Evolutionary conservation across 1,140 invertebrate genomes (phyloP).

Genomic region (Lutraria rhynchaena): DNA sequence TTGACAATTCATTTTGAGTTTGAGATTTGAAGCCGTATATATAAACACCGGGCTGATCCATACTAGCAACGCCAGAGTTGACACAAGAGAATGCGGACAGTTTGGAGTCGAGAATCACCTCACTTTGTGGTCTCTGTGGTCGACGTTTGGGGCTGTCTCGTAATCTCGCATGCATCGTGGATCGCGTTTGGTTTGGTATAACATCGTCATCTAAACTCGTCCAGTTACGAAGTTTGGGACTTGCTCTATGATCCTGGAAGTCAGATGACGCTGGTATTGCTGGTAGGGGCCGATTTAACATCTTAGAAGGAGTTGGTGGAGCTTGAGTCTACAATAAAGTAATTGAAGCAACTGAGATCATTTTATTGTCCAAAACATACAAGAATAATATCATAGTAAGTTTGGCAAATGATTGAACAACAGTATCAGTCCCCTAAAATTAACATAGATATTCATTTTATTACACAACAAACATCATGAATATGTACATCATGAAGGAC

Average conservation of each 20-base stretch:
- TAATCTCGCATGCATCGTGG: slow-evolving; percentile 27
- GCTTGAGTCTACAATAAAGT: slow-evolving; percentile 49
- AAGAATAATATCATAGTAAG: too few relatives aligned
- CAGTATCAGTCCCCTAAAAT: too few relatives aligned
- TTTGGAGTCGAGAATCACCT: slow-evolving; percentile 64
- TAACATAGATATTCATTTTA: too few relatives aligned
- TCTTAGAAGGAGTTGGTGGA: slow-evolving; percentile 58
- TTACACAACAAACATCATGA: too few relatives aligned
- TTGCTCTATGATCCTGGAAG: slow-evolving; percentile 39
- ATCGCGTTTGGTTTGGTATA: slow-evolving; percentile 51
- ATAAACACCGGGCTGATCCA: slow-evolving; percentile 65
- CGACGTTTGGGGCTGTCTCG: slow-evolving; percentile 64
- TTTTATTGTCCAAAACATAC: too few relatives aligned
- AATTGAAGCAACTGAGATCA: too few relatives aligned
- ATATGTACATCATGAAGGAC: too few relatives aligned
- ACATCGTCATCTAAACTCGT: slow-evolving; percentile 71
- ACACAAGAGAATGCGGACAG: slow-evolving; percentile 8
- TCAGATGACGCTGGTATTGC: not conserved
- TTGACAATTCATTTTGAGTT: slow-evolving; percentile 45
- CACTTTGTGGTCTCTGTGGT: slow-evolving; percentile 67
- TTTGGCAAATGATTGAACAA: too few relatives aligned
- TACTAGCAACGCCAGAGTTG: not conserved
- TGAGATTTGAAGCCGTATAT: slow-evolving; percentile 65
- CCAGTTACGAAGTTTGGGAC: slow-evolving; percentile 61
- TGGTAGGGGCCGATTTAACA: slow-evolving; percentile 72